Base-by-base conservation (phyloP, 2,888 invertebrate species). In the Lapara coniferarum region DNA sequence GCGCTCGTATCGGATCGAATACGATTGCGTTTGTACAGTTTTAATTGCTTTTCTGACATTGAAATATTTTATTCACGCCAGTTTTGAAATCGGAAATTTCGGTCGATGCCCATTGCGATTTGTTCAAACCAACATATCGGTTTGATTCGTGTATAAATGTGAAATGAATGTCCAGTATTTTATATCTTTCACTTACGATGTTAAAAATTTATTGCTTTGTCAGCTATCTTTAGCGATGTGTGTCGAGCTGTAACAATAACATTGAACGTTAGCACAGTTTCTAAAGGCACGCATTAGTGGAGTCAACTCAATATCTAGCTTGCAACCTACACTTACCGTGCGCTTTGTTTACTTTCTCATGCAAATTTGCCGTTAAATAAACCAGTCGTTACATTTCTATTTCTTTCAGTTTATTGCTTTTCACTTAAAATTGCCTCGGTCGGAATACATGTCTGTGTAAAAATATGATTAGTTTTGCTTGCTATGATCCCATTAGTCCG, bases 11-110 rank as follows among this genome's bases (percentile, higher is more conserved):
- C 52, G 57, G 25, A 70, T 70, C 68, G 25, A 68, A 66, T 53
- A 68, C 68, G 70, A 70, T 68, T 70, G 68, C 68, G 30, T 66
- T 68, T 70, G 51, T n/a, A 55, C 63, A 68, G 66, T 58, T 66
- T 66, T 59, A 63, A 71, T 68, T 52, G 68, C 70, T 49, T 68
- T 68, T 70, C 70, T 70, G 71, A 68, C 70, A 71, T 71, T 71
- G 70, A 55, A 66, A 58, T 49, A 70, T 57, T 68, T 70, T 71
- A 68, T 71, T 59, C 66, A 71, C 70, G 71, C 66, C 68, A 66
- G 63, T 71, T 71, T 70, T 68, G 67, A 67, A 71, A 71, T 59
- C 16, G 19, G 55, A 56, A 55, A 58, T 69, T 68, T 67, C 59
- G 66, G 66, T 68, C 66, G 56, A 66, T 57, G 56, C 52, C 63